phyloP scores from a whole-genome alignment of 2,797 vertebrate species.

The Lepus townsendii region DNA sequence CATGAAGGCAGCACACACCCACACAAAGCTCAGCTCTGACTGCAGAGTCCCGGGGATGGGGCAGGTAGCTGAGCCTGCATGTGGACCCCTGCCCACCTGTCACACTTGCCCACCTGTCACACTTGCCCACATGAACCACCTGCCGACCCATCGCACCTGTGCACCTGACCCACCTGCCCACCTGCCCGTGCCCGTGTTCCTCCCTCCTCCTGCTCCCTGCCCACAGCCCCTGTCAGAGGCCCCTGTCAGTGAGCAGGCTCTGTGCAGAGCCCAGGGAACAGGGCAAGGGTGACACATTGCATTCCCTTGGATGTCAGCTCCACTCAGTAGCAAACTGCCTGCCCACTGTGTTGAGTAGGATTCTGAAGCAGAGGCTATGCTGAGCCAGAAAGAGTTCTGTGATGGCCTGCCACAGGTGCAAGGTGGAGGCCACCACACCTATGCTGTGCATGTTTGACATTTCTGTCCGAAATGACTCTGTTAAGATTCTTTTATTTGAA shows the following conservation, averaged over 20 bases:
- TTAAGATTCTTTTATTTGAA: too few relatives aligned
- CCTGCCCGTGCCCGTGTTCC: not conserved
- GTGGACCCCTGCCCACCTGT: too few relatives aligned
- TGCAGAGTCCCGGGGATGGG: not conserved
- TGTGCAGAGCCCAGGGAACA: not conserved
- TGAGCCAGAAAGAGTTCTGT: not conserved
- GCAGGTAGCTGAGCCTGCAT: too few relatives aligned
- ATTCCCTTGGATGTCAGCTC: not conserved
- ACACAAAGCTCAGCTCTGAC: not conserved
- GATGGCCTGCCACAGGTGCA: not conserved
- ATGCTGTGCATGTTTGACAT: not conserved
- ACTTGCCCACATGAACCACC: too few relatives aligned
- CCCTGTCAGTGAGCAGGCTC: not conserved
- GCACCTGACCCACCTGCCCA: too few relatives aligned
- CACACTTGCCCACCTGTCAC: too few relatives aligned
- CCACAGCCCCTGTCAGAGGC: not conserved
- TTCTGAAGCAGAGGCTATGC: not conserved
- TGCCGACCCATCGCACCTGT: too few relatives aligned
- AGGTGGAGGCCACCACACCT: not conserved
- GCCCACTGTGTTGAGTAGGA: not conserved
- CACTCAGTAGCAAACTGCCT: not conserved
- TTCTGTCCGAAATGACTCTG: not conserved
- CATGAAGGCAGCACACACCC: constrained; percentile 63
- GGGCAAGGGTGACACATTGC: not conserved
- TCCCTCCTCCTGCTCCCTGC: not conserved